Base-by-base conservation (phyloP, 2,797 vertebrate genomes). In the Manis pentadactyla region DNA sequence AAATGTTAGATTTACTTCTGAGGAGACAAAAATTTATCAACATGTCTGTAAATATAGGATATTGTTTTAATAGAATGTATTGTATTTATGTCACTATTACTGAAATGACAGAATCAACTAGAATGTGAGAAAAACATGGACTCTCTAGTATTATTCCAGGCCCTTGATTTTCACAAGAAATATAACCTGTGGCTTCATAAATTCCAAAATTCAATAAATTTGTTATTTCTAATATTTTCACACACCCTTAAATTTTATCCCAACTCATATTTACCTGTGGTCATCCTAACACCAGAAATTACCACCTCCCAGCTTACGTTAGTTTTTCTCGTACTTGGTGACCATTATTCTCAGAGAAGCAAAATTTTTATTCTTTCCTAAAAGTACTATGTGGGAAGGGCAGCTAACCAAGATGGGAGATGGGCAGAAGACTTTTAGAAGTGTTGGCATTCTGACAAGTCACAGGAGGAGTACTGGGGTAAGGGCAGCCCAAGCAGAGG, bases 21-120 rank as follows among this genome's bases (percentile, higher is more conserved):
- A 87, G 29, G 19, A 18, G 53, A 75, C 37, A 94, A 39, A 73
- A 87, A 78, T 73, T 93, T 94, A 49, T 82, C 64, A 93, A 71
- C 14, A 66, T 6, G 39, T 93, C 15, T 81, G 15, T 75, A 71
- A 84, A n/a, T 84, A 68, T 11, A 85, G 18, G 25, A 27, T 78
- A 79, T 53, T 74, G 27, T 77, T 82, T 71, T 71, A 64, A 15
- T 83, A 93, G n/a, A 86, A 46, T 93, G 2, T 63, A 17, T 79
- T 79, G 1, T 95, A 73, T 84, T 78, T 85, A 73, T 34, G 34
- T 81, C 49, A 81, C 34, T 96, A 4, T 90, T 81, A 46, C 19
- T 84, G 49, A 8, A 46, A 37, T 63, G 34, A 46, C 31, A 83
- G 57, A 91, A 25, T 61, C 71, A 78, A 46, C 61, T 82, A 53